Percentiles rank a stretch among this genome's conserved stretches.
Conservation (phyloP, 1,140 invertebrate genomes). For the Megalopta genalis region DNA sequence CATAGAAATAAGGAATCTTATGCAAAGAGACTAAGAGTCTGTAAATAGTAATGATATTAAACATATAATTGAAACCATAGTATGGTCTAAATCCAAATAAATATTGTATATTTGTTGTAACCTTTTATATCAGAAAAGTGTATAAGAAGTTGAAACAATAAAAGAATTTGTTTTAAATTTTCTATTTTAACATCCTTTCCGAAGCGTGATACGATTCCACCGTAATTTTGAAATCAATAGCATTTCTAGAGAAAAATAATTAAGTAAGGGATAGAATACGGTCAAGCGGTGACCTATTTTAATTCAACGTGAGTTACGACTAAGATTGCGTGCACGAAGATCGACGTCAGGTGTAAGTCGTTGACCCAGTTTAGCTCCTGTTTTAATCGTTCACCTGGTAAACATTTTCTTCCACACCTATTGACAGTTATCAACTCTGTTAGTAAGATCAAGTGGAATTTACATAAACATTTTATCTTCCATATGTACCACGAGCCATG, state of each 20-base stretch:
- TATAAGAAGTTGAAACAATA: constrained; percentile 40
- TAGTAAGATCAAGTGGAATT: background rate
- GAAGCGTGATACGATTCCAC: background rate
- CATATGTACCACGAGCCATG: too few species aligned
- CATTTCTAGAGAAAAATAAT: constrained; percentile 9
- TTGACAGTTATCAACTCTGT: too few species aligned
- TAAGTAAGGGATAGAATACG: background rate
- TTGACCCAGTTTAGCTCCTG: constrained; percentile 56
- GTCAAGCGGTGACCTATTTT: constrained; percentile 45
- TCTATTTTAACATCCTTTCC: background rate
- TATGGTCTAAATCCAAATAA: constrained; percentile 21
- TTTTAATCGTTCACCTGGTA: constrained; percentile 41
- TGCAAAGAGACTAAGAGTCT: constrained; percentile 4
- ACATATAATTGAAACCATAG: constrained; percentile 16
- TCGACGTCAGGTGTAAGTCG: constrained; percentile 36
- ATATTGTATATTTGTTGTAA: constrained; percentile 39
- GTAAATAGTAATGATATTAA: constrained; percentile 35
- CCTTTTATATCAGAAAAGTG: constrained; percentile 24
- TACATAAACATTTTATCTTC: background rate
- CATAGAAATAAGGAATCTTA: constrained; percentile 33
- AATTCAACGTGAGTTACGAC: constrained; percentile 45
- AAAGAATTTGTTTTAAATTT: constrained; percentile 29
- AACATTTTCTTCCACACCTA: background rate
- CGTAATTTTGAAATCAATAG: background rate
- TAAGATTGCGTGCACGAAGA: constrained; percentile 37